Evolutionary conservation across 2,888 invertebrate species (phyloP).

Genomic region (Ectobius pallidus): DNA sequence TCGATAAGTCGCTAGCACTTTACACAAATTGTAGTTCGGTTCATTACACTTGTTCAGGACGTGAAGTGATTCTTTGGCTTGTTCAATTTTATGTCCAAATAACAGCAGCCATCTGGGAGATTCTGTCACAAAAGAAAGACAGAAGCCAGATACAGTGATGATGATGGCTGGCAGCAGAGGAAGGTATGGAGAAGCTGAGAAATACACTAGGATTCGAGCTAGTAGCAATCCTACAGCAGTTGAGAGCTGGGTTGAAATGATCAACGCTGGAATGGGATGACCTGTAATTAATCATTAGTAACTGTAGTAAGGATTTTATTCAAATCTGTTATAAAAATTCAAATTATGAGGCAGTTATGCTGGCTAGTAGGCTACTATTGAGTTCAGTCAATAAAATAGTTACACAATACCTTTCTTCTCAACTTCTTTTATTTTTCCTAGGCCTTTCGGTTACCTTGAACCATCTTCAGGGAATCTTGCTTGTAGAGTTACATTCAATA

Average conservation of each 20-base stretch:
- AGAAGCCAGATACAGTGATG: background rate
- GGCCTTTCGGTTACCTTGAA: no score
- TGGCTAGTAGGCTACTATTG: no score
- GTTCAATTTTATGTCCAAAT: background rate
- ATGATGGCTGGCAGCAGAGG: background rate
- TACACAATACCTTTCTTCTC: no score
- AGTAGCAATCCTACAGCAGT: background rate
- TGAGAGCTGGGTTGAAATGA: background rate
- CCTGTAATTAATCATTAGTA: background rate
- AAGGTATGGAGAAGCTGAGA: background rate
- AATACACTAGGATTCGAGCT: background rate
- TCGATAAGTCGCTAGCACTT: background rate
- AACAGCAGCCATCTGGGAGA: conserved; percentile 15
- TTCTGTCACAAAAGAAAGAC: background rate
- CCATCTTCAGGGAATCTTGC: no score
- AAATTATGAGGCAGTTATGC: no score
- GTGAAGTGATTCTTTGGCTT: background rate
- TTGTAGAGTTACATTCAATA: no score
- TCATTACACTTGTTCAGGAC: background rate
- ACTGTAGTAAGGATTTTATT: background rate
- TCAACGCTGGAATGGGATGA: background rate
- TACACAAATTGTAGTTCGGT: background rate
- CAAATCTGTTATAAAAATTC: background rate
- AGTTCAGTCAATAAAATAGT: no score
- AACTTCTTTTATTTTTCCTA: no score